Evolutionary conservation across 2,113 vertebrate genomes (phyloP).

Genomic region (Pandion haliaetus): DNA sequence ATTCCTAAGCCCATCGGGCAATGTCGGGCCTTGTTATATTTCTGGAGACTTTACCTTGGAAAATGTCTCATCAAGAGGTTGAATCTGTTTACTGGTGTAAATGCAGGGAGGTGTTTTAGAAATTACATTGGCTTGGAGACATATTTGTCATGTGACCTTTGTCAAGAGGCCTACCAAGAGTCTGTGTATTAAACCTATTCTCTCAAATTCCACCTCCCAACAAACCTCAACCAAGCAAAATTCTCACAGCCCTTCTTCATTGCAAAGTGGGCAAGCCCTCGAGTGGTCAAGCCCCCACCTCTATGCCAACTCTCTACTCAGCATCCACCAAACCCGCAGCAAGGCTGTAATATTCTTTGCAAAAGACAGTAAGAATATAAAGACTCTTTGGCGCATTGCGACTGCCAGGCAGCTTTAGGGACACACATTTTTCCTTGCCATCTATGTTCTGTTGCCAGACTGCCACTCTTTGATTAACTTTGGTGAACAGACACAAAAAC

Average conservation of each 20-base stretch:
- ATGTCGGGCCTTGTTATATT: neutral
- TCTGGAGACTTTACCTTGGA: neutral
- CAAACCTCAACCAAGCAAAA: neutral
- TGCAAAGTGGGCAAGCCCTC: neutral
- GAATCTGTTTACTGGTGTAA: neutral
- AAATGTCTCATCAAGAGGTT: neutral
- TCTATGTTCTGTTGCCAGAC: neutral
- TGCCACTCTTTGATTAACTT: neutral
- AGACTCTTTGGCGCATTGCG: accelerated
- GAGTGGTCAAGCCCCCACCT: neutral
- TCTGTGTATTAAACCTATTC: neutral
- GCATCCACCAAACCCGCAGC: neutral
- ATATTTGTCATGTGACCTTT: neutral
- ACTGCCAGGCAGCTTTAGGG: neutral
- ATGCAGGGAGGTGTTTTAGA: neutral
- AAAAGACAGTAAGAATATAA: neutral
- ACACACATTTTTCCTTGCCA: accelerated
- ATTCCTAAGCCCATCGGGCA: neutral
- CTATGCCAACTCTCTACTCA: neutral
- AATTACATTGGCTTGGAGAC: neutral
- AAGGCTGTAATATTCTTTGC: neutral
- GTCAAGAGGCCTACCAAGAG: neutral
- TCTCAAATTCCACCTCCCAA: neutral
- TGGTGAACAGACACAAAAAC: neutral
- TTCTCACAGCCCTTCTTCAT: neutral